Evolutionary conservation across 2,797 vertebrate species (phyloP), one percentile per base, ranked within the genome.

Genomic region (Aphelocoma californica): DNA sequence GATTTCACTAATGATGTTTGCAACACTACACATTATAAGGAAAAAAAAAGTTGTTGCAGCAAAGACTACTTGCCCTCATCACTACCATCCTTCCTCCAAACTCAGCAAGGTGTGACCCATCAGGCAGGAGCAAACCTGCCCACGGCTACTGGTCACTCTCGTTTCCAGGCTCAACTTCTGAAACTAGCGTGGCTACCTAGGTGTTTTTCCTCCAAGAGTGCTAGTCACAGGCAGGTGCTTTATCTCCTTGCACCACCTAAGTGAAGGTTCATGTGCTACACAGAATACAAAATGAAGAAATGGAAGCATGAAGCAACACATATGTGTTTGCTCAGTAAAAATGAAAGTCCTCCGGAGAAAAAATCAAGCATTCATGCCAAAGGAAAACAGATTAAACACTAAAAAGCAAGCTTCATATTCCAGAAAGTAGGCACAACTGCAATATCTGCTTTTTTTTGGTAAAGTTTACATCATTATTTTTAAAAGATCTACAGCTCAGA

Each of bases 351-450:
- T 87, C 54, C 60, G 32, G 61, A 87, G 60, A 87, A 87, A 70
- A 18, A 65, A 19, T 3, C 0, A 1, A 90, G 40, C 12, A 51
- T 12, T 74, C 1, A 0, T 25, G 61, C 19, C 32, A 70, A 88
- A 82, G 71, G 26, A 90, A 79, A 51, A 1, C 51, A 88, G 24
- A 14, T 56, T 44, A 56, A 81, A 48, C 20, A 19, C 45, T 50
- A 45, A 64, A 93, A 90, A 79, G 3, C 34, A 67, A 58, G n/a
- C 14, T 90, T 73, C 9, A 0, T 31, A 77, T 56, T 18, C 29
- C 45, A 81, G 40, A 81, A 58, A 31, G 28, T 4, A 61, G 4
- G 25, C 21, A 81, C 0, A 0, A 62, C 2, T n/a, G 20, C 25
- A 86, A 2, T 25, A 89, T 24, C 36, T 40, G 42, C 4, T 23